Evolutionary conservation across 2,888 invertebrate species (phyloP), one percentile per base, ranked within the genome.

Genomic region (Zaprionus obscuricornis): DNA sequence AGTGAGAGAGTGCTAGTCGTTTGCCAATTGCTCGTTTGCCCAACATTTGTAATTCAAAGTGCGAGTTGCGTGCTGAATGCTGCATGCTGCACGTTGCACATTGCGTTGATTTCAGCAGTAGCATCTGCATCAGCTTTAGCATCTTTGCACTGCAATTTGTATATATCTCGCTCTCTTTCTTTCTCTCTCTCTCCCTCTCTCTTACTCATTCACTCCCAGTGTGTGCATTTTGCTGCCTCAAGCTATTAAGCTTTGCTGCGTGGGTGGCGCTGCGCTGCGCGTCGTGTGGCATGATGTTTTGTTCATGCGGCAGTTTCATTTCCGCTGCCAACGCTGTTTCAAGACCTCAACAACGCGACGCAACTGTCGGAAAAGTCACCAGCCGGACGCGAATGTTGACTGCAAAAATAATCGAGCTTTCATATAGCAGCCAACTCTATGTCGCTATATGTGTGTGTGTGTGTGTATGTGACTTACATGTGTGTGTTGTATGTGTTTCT

Each of bases 31-130:
- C 29, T 26, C 22, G 31, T n/a, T 33, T 31, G 40, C 20, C n/a
- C 54, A 51, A 33, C 82, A 78, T 78, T 78, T 84, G 77, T 81
- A 84, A 78, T 78, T 84, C 77, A 84, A 78, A 77, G 78, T 81
- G 67, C 70, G 57, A 13, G n/a, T n/a, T n/a, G n/a, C n/a, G 29
- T 29, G n/a, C 7, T 29, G 5, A 11, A 6, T 8, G 3, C 10
- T 3, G 29, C 10, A 3, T 3, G 4, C 20, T 5, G 14, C 18
- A 10, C n/a, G 7, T 20, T 1, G 17, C 20, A 18, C 47, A 52
- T 64, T 60, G 79, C 83, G 52, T 68, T 83, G 83, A 77, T 77
- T 82, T 82, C 26, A 49, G 57, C 66, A 40, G n/a, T n/a, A n/a
- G n/a, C n/a, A n/a, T n/a, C n/a, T n/a, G n/a, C n/a, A n/a, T n/a